Base-by-base conservation (phyloP, 2,797 vertebrate genomes). In the Pachyuromys duprasi region DNA sequence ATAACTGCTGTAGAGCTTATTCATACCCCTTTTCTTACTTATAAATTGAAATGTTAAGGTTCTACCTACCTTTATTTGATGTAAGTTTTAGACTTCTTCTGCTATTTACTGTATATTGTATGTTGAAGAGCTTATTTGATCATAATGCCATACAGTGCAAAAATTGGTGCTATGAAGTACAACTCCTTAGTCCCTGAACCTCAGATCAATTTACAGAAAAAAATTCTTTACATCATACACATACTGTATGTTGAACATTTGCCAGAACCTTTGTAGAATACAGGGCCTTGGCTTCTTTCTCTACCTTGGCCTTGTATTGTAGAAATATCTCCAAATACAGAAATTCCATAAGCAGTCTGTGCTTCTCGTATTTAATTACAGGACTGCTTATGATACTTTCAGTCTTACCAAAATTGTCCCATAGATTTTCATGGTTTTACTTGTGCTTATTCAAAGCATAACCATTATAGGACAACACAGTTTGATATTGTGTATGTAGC, bases 1-100 rank as follows among this genome's bases (percentile, higher is more conserved):
- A 62, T 12, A 11, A 86, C 26, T 70, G 11, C 60, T 76, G 49
- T 83, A 90, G 82, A 49, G 49, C 49, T 86, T 57, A 89, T 91
- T 80, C 69, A 69, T 15, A 75, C 18, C 69, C 89, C 22, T 45
- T 96, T 93, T 63, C 86, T 89, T 89, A 72, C 74, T 79, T 82
- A 57, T 55, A 95, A 63, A 89, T 74, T 67, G 8, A 78, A 95
- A 8, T 76, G 72, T 4, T 82, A 33, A 75, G 6, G 74, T 63
- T 70, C 70, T 18, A 60, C 31, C 24, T 8, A 22, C 36, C 26
- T 3, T 0, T n/a, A 33, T 63, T 13, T 86, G n/a, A 86, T 53
- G 60, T 60, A 63, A 33, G 57, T 1, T 42, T 91, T 49, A 81
- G 53, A 26, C 3, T 78, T 78, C 87, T 95, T 70, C 12, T 45